Conservation (phyloP, 2,113 vertebrate species). For the Pituophis catenifer region DNA sequence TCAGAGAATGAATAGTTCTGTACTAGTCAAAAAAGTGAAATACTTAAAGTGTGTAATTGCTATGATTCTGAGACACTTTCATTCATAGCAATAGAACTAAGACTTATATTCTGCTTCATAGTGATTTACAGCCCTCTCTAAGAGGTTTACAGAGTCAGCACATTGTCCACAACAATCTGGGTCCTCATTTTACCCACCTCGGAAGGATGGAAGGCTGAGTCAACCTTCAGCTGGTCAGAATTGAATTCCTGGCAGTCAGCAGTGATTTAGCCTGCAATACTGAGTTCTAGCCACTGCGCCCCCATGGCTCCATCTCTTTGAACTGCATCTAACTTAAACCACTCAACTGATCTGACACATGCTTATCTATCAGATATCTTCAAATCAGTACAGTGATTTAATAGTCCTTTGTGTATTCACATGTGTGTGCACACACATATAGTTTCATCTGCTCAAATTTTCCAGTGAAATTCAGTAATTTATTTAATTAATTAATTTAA, state of each 20-base stretch:
- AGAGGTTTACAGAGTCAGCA: background rate
- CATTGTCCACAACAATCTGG: background rate
- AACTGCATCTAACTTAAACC: background rate
- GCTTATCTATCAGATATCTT: background rate
- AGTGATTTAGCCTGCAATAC: background rate
- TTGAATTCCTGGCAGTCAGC: background rate
- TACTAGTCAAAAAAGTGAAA: background rate
- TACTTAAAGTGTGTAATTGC: background rate
- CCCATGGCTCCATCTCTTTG: background rate
- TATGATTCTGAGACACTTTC: background rate
- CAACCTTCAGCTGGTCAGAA: background rate
- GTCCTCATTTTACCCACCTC: background rate
- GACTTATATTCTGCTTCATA: background rate
- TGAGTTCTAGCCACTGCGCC: background rate
- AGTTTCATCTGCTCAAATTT: background rate
- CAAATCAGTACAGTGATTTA: background rate
- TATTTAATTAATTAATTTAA: background rate
- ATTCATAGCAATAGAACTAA: background rate
- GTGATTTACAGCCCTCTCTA: background rate
- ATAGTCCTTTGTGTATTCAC: background rate
- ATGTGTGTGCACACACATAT: background rate
- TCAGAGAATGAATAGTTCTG: background rate
- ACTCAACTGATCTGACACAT: background rate
- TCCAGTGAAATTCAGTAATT: background rate
- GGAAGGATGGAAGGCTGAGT: background rate